Evolutionary conservation across 2,113 vertebrate species (phyloP), one percentile per base, ranked within the genome.

Genomic region (Microtus richardsoni): DNA sequence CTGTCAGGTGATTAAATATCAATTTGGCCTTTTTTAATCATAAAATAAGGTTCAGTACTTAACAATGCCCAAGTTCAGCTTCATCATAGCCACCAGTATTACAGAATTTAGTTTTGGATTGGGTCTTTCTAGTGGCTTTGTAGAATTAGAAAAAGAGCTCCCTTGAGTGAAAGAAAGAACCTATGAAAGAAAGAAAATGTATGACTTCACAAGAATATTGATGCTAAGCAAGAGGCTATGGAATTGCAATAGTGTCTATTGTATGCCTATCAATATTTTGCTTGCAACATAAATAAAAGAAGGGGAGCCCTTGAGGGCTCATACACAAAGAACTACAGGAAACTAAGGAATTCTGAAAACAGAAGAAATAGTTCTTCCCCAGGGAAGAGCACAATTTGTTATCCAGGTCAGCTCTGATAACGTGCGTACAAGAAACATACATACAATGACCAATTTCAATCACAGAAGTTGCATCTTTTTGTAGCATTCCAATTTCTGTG

Each of bases 71-170:
- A 68, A 73, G 66, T 47, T 80, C 44, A 93, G 64, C 58, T 9
- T 91, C 13, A 64, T 62, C 60, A 36, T 70, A 10, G 11, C 62
- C 2, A 1, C 70, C 84, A 47, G 70, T 58, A 62, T 90, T 91
- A 54, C 0, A 47, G 74, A 98, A 70, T 98, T 98, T 98, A 96
- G 98, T 96, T 94, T 98, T 93, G 80, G 70, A 91, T 95, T 44
- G 66, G 62, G 93, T 95, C 66, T 86, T 96, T 97, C 96, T 97
- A 86, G 62, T 94, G 97, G 97, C 79, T 98, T 98, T 97, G 95
- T 24, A 54, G n/a, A 49, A 98, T 96, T 96, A 97, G 74, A 87
- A 97, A 98, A 98, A 98, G 86, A 97, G 89, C 77, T 96, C 97
- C 92, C 78, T 97, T 96, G 96, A 97, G 66, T 60, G 44, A 70